These are phyloP conservation scores for Aplysina aerophoba DNA, from an alignment of 37 sponge, comb jelly and placozoan species.

Conservation along the genomic window DNA sequence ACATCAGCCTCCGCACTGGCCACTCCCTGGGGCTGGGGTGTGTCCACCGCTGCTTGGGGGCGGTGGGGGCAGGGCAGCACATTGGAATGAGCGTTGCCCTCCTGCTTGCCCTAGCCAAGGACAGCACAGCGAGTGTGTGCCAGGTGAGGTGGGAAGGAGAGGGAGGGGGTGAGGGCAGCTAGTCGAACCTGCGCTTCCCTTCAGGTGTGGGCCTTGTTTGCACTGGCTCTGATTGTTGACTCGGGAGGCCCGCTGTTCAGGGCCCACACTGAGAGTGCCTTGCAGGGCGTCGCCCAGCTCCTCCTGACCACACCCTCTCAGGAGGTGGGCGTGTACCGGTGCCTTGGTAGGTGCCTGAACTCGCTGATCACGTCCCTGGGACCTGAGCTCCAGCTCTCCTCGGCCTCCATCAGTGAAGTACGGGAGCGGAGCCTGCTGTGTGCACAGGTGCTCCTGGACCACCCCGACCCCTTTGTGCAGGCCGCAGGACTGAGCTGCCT, in stretches of 20 bases:
- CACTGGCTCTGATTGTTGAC: slow-evolving; percentile 89
- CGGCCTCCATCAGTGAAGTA: slow-evolving; percentile 48
- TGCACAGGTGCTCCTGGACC: slow-evolving; percentile 70
- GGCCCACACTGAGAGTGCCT: slow-evolving; percentile 82
- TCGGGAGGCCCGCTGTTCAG: slow-evolving; percentile 98
- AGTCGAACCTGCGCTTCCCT: slow-evolving; percentile 17
- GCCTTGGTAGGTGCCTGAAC: slow-evolving; percentile 90
- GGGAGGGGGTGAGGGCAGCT: background rate
- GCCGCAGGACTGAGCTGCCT: slow-evolving; percentile 84
- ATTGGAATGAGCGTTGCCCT: slow-evolving; percentile 78
- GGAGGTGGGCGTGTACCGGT: slow-evolving; percentile 79
- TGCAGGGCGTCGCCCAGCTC: slow-evolving; percentile 74
- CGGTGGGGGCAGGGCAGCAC: slow-evolving; percentile 94
- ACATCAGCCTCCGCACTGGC: slow-evolving; percentile 77
- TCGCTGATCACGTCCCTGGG: slow-evolving; percentile 95
- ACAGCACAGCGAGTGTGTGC: slow-evolving; percentile 48
- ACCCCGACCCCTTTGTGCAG: slow-evolving; percentile 89
- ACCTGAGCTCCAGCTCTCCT: slow-evolving; percentile 90
- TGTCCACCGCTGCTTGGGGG: slow-evolving; percentile 94
- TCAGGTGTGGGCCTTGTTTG: slow-evolving; percentile 95
- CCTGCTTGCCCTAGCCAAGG: slow-evolving; percentile 79
- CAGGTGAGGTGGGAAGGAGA: background rate
- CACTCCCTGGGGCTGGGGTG: slow-evolving; percentile 93
- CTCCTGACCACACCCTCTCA: slow-evolving; percentile 70
- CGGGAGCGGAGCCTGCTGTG: slow-evolving; percentile 63